Conservation (phyloP, 2,888 invertebrate species). For the Masnerella sp. region DNA sequence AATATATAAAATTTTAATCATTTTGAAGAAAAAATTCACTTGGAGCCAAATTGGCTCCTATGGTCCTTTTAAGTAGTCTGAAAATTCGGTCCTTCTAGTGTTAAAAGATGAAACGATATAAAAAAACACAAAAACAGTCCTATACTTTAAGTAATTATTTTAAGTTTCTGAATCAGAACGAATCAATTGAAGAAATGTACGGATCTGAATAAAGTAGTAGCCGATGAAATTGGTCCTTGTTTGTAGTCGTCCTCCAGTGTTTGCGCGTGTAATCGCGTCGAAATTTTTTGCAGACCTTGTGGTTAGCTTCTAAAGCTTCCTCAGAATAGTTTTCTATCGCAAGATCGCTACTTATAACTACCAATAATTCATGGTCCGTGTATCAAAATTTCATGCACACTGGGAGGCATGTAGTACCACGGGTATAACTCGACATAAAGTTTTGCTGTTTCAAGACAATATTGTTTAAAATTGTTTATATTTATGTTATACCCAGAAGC, state of each 20-base stretch:
- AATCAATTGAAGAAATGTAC: not conserved
- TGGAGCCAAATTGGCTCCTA: too few species aligned
- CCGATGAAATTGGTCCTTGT: not conserved
- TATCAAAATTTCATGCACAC: constrained; percentile 28
- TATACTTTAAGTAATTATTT: too few species aligned
- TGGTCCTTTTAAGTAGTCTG: too few species aligned
- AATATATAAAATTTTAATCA: too few species aligned
- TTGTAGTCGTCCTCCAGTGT: not conserved
- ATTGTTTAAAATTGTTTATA: too few species aligned
- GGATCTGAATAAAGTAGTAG: constrained; percentile 7
- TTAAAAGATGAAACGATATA: too few species aligned
- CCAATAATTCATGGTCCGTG: constrained; percentile 11
- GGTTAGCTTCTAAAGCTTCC: constrained; percentile 19
- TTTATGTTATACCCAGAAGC: too few species aligned
- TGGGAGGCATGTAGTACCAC: constrained; percentile 31
- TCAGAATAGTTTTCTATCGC: constrained; percentile 21
- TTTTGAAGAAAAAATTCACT: too few species aligned
- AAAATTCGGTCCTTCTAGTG: too few species aligned
- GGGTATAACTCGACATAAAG: constrained; percentile 10
- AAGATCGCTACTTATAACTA: not conserved
- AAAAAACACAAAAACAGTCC: too few species aligned
- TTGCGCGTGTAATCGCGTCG: not conserved
- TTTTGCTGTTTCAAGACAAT: constrained; percentile 7
- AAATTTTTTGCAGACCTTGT: constrained; percentile 11
- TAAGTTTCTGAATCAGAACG: too few species aligned